phyloP scores from a whole-genome alignment of 2,797 vertebrate species.

The Macropodus opercularis region DNA sequence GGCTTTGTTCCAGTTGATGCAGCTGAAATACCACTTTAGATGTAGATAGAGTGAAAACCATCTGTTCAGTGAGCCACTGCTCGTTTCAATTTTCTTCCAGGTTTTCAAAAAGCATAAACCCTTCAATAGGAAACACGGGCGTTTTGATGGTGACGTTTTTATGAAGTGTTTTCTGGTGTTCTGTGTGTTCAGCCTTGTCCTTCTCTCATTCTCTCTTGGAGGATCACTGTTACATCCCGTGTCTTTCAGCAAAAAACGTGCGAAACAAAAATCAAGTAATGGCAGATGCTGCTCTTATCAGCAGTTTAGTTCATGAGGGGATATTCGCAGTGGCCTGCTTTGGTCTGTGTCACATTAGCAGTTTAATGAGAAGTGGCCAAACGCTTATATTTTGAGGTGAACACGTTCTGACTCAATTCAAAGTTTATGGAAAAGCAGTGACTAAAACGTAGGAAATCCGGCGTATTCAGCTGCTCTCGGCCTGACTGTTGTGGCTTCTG shows the following conservation, averaged over 20 bases:
- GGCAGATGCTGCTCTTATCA: background rate
- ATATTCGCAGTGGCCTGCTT: background rate
- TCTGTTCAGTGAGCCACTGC: slow-evolving; percentile 57
- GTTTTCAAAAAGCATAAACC: slow-evolving; percentile 50
- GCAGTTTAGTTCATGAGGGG: background rate
- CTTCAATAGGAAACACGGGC: slow-evolving; percentile 42
- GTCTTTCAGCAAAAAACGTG: background rate
- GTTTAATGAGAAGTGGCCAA: slow-evolving; percentile 3
- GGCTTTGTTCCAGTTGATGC: slow-evolving; percentile 63
- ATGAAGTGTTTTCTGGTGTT: slow-evolving; percentile 63
- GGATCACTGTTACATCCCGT: slow-evolving; percentile 4
- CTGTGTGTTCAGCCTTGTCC: slow-evolving; percentile 24
- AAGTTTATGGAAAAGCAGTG: slow-evolving; percentile 16
- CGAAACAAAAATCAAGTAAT: background rate
- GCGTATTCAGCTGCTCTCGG: slow-evolving; percentile 5
- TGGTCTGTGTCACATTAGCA: background rate
- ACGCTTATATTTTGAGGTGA: background rate
- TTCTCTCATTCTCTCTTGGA: slow-evolving; percentile 17
- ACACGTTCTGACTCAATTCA: slow-evolving; percentile 20
- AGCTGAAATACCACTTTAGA: slow-evolving; percentile 76
- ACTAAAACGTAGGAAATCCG: slow-evolving; percentile 15
- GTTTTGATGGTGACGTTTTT: slow-evolving; percentile 68
- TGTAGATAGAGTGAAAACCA: slow-evolving; percentile 67
- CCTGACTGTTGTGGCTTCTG: background rate
- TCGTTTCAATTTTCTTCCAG: slow-evolving; percentile 49